Evolutionary conservation across 2,113 vertebrate genomes (phyloP).

Genomic region (Actenoides lindsayi): DNA sequence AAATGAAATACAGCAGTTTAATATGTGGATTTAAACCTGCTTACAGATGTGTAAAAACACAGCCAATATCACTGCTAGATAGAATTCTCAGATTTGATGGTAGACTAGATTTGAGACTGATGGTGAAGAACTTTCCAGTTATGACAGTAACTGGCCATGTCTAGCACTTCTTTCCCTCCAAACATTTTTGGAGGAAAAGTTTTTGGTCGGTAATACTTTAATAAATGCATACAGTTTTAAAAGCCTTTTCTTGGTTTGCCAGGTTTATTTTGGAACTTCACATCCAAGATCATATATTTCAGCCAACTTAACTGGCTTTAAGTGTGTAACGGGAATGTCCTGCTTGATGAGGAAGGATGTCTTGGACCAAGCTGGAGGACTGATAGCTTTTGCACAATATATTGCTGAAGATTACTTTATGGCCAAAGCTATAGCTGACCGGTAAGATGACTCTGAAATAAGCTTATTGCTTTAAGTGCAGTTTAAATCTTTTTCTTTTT

Average conservation of each 20-base stretch:
- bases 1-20: background rate
- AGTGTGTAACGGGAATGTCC: slow-evolving; percentile 98
- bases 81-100: background rate
- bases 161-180: background rate
- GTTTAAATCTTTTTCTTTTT: background rate
- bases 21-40: background rate
- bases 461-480: background rate
- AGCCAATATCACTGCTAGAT: background rate
- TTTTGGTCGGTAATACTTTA: background rate
- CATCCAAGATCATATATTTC: slow-evolving; percentile 98
- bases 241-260: slow-evolving; percentile 10
- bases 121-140: background rate
- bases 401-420: slow-evolving; percentile 99
- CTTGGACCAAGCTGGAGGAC: slow-evolving; percentile 93
- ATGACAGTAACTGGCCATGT: rapidly evolving
- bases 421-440: slow-evolving; percentile 97
- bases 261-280: slow-evolving; percentile 99
- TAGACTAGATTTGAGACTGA: background rate
- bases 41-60: background rate
- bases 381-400: slow-evolving; percentile 96
- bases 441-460: slow-evolving; percentile 76
- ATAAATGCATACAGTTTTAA: background rate
- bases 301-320: slow-evolving; percentile 95
- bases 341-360: slow-evolving; percentile 98
- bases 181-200: background rate